A percentile compares a stretch with the other conserved stretches of the same genome.
Conservation (phyloP, 2,113 vertebrate species). For the Calidris pugnax region DNA sequence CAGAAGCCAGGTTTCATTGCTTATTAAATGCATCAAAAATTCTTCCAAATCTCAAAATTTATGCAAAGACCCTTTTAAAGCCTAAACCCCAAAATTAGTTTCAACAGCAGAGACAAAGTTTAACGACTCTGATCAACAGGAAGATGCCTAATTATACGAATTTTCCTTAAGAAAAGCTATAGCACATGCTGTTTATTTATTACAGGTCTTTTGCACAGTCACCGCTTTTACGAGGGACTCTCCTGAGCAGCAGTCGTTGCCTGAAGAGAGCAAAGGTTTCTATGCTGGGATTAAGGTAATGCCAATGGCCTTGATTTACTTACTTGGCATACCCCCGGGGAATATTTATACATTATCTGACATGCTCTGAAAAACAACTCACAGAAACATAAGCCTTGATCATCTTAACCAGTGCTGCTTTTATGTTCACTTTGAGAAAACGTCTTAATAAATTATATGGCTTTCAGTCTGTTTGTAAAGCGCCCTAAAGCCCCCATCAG, state of each 20-base stretch:
- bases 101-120: neutral
- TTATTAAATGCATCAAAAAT: neutral
- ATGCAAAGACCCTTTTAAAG: neutral
- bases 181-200: slow-evolving; percentile 9
- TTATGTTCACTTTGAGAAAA: neutral
- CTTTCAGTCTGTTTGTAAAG: neutral
- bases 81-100: neutral
- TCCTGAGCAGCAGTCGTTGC: slow-evolving; percentile 67
- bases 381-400: slow-evolving; percentile 6
- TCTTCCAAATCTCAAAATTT: neutral
- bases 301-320: neutral
- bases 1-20: neutral
- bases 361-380: slow-evolving; percentile 5
- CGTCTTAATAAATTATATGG: slow-evolving; percentile 18
- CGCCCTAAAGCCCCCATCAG: neutral
- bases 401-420: slow-evolving; percentile 38
- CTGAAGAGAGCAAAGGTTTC: slow-evolving; percentile 81
- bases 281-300: slow-evolving; percentile 84
- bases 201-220: slow-evolving; percentile 80
- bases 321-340: neutral
- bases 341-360: slow-evolving; percentile 54
- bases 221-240: slow-evolving; percentile 70
- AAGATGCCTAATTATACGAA: neutral
- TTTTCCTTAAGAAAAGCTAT: neutral
- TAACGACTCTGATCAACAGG: neutral